Evolutionary conservation across 2,888 invertebrate species (phyloP).

Genomic region (Therioaphis trifolii): DNA sequence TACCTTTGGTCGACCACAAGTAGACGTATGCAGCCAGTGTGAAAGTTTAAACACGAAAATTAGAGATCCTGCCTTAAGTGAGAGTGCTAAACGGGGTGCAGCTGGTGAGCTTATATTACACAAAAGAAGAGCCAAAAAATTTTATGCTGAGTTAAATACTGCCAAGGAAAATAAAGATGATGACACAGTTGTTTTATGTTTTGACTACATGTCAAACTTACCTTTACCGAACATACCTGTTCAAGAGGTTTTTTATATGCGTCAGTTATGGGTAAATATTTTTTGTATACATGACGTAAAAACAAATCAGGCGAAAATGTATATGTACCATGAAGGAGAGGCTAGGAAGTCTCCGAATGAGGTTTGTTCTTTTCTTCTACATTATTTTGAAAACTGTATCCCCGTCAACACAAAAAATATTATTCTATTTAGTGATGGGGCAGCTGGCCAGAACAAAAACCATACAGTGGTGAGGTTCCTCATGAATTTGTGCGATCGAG

Average conservation of each 20-base stretch:
- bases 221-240: constrained; percentile 66
- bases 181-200: constrained; percentile 64
- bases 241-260: constrained; percentile 65
- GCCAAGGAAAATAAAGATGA: constrained; percentile 60
- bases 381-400: neutral
- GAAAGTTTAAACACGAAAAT: constrained; percentile 62
- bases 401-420: neutral
- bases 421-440: neutral
- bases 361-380: too few species aligned
- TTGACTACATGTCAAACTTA: constrained; percentile 67
- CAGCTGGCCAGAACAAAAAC: too few species aligned
- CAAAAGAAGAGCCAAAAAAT: constrained; percentile 65
- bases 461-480: neutral
- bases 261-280: constrained; percentile 64
- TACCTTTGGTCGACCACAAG: constrained; percentile 66
- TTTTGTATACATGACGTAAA: constrained; percentile 65
- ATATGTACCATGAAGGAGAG: too few species aligned
- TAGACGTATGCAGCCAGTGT: constrained; percentile 65
- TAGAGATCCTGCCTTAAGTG: constrained; percentile 63
- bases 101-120: constrained; percentile 65
- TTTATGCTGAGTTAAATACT: constrained; percentile 61
- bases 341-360: too few species aligned
- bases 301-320: constrained; percentile 56
- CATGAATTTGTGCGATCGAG: neutral
- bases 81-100: constrained; percentile 64